Conservation (phyloP, 2,797 vertebrate genomes). For the Telmatherina bonti region DNA sequence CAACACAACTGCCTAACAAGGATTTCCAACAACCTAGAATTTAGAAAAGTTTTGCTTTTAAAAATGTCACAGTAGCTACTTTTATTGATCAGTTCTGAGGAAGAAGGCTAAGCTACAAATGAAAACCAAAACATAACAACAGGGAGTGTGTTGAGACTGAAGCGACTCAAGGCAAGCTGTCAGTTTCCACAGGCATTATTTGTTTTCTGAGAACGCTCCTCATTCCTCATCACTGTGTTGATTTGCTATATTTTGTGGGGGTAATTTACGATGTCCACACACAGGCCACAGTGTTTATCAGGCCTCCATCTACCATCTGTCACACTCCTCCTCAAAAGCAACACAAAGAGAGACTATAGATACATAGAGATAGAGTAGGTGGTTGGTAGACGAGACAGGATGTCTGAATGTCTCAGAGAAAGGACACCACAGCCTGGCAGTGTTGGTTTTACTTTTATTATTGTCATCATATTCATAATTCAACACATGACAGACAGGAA, state of each 20-base stretch:
- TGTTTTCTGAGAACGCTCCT: slow-evolving; percentile 28
- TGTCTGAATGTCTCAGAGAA: slow-evolving; percentile 37
- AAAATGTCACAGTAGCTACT: background rate
- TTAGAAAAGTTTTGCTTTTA: background rate
- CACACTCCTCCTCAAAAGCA: slow-evolving; percentile 30
- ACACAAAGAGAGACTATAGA: slow-evolving; percentile 33
- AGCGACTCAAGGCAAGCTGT: slow-evolving; percentile 18
- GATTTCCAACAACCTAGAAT: background rate
- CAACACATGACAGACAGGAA: slow-evolving; percentile 84
- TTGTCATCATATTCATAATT: slow-evolving; percentile 83
- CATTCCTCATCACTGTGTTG: slow-evolving; percentile 53
- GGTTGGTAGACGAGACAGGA: slow-evolving; percentile 37
- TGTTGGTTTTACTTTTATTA: slow-evolving; percentile 63
- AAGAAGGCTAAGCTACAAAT: background rate
- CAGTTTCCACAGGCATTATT: slow-evolving; percentile 37
- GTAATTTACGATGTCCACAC: slow-evolving; percentile 35
- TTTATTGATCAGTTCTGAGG: background rate
- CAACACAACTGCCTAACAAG: background rate
- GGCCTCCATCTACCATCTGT: slow-evolving; percentile 36
- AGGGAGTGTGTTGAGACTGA: background rate
- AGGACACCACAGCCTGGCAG: slow-evolving; percentile 29
- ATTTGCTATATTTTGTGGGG: slow-evolving; percentile 41
- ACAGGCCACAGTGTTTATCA: slow-evolving; percentile 17
- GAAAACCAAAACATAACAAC: slow-evolving; percentile 5
- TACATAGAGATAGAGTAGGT: slow-evolving; percentile 37